Evolutionary conservation across 2,888 invertebrate genomes (phyloP), one percentile per base, ranked within the genome.

Genomic region (Oeneis ivallda): DNA sequence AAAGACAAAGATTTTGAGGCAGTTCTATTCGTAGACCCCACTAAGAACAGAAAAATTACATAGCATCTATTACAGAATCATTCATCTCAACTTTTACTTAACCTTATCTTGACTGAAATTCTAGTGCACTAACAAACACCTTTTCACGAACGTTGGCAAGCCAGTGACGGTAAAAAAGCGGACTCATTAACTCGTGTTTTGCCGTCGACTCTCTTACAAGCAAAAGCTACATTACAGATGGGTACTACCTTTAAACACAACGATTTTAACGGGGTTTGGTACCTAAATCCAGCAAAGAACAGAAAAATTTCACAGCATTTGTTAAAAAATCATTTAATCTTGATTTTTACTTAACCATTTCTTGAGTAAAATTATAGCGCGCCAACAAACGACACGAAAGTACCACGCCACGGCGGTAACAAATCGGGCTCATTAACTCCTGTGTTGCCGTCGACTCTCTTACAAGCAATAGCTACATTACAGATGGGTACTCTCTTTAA

Each of bases 341-440:
- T 5, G 2, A 1, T 0, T 26, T 26, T 26, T 26, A 26, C 26
- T 26, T 26, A 26, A 26, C 26, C 26, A 4, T 26, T 26, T 26
- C 68, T 70, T 68, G 66, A 68, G 68, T 70, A 68, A 69, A 70
- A 70, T 70, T 53, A 70, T 57, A 64, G 66, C 64, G 53, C 57
- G 68, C 60, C 64, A 67, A 65, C 66, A 65, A 26, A 65, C 62
- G 68, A 62, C 66, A 62, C 63, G 63, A 52, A 50, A 62, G 64
- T 67, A 66, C 63, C 26, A 26, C 58, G 68, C 62, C 63, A 64
- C 68, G 67, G 61, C 67, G 66, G 79, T 78, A 79, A 82, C 80
- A 81, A 80, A 81, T 81, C 79, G 69, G 67, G 52, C 75, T 83
- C 82, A 82, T 83, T 83, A 83, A 80, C 81, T 82, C 76, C 78